Evolutionary conservation across 2,888 invertebrate genomes (phyloP), one percentile per base, ranked within the genome.

Genomic region (Antheraea yamamai): DNA sequence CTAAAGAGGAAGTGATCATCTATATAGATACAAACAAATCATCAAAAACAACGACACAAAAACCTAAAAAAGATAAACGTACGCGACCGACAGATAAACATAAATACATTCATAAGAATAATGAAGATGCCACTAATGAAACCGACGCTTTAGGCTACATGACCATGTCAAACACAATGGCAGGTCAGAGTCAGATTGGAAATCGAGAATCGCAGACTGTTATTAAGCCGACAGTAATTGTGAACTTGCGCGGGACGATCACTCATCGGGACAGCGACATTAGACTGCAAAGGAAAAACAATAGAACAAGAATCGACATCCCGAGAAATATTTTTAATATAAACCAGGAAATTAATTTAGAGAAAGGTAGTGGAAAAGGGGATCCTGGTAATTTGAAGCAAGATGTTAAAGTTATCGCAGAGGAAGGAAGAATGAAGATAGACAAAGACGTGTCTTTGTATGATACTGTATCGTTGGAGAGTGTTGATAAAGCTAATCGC

Each of bases 151-250:
- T 84, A 39, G 82, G 85, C 73, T 77, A 79, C 70, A 79, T 81
- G n/a, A 91, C 91, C 0, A 79, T 90, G 58, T 88, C 86, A 47
- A 94, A 95, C 74, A 88, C 84, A 51, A 91, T 95, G 91, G 85
- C 88, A 66, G 95, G 94, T 16, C 91, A 92, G 78, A 95, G 95
- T 78, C 95, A 95, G 78, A 93, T 95, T 16, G 95, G 95, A 0
- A 89, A 95, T 77, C 88, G 94, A 58, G 94, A 95, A 81, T 89
- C 92, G 1, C 95, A 95, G 85, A 93, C 92, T 64, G 92, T 95
- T 0, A 85, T 95, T 0, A 95, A 94, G 77, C 95, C 95, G 7
- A 95, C 94, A 1, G 93, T 95, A 0, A 95, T 95, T 47, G 91
- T 95, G 0, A 95, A 95, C 75, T 89, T 95, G 23, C 86, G 94